phyloP scores from a whole-genome alignment of 2,888 invertebrate species.

The Ephialtes manifestator region DNA sequence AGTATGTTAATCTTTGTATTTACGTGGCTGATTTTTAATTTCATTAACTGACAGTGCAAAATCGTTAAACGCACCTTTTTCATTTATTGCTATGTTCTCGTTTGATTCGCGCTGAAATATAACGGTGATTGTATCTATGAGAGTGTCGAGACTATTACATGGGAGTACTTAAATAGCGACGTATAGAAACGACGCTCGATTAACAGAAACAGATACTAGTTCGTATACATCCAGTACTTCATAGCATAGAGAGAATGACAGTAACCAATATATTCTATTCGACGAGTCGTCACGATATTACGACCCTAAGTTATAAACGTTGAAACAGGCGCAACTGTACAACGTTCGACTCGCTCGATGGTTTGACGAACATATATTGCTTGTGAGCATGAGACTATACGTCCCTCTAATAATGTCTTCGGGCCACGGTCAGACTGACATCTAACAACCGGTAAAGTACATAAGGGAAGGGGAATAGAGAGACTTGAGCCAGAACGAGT shows the following conservation, averaged over 20 bases:
- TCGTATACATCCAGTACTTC: not conserved
- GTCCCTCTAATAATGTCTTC: conserved; percentile 77
- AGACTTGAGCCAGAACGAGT: not conserved
- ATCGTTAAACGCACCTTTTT: conserved; percentile 12
- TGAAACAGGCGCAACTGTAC: conserved; percentile 38
- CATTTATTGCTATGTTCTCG: not conserved
- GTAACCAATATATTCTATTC: conserved; percentile 72
- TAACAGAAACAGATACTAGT: conserved; percentile 12
- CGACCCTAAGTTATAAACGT: conserved; percentile 68
- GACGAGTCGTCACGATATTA: conserved; percentile 73
- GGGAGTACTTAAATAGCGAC: not conserved
- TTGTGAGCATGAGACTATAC: conserved; percentile 14
- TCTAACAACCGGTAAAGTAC: conserved; percentile 48
- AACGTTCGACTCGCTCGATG: conserved; percentile 49
- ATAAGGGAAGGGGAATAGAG: not conserved
- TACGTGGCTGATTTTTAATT: not conserved
- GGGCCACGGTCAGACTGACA: conserved; percentile 57
- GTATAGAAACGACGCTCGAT: conserved; percentile 6
- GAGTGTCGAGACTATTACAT: conserved; percentile 2
- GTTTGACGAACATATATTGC: conserved; percentile 74
- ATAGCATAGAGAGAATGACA: conserved; percentile 30
- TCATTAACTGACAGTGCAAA: conserved; percentile 20
- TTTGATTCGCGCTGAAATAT: conserved; percentile 20
- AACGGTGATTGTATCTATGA: conserved; percentile 28
- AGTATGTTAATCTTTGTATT: not conserved